Base-by-base conservation (phyloP, 2,113 vertebrate species). In the Aythya baeri region DNA sequence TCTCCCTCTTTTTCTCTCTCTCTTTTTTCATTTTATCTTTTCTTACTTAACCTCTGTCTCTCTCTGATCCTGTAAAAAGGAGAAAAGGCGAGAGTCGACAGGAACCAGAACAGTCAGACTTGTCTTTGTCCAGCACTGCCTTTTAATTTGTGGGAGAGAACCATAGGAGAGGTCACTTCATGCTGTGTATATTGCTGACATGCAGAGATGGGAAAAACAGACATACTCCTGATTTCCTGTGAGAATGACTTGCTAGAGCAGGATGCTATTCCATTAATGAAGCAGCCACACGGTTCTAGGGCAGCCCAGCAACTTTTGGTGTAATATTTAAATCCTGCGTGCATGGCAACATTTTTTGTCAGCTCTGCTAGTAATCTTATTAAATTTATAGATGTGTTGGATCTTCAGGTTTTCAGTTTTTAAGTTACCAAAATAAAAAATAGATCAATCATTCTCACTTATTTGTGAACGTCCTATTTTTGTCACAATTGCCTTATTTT, bases 131-230 rank as follows among this genome's bases (percentile, higher is more conserved):
- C 95, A 88, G 58, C 63, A 43, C 46, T 92, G 86, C 71, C 78
- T 92, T 94, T 94, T 87, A 73, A 94, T 91, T 94, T 91, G 71
- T 70, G 70, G n/a, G 66, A 75, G 12, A 93, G 50, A 95, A 46
- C 38, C 52, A 68, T 6, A 38, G 79, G 72, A 61, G 25, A 72
- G 74, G 81, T 54, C 6, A 52, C 57, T 78, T 61, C 70, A 31
- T 68, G 54, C 74, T 88, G 65, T 2, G 2, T 43, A 17, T 74
- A n/a, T 73, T 87, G 81, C 89, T 87, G 78, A 68, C 65, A 22
- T 21, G 46, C 4, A 3, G 59, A 71, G 83, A 63, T 46, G 29
- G 74, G 70, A 84, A 91, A 93, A 91, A 43, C 59, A 83, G 73
- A 23, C 0, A 0, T 55, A 9, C 29, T 92, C 66, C 73, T 87